Evolutionary conservation across 2,113 vertebrate genomes (phyloP).

Genomic region (Paramormyrops kingsleyae): DNA sequence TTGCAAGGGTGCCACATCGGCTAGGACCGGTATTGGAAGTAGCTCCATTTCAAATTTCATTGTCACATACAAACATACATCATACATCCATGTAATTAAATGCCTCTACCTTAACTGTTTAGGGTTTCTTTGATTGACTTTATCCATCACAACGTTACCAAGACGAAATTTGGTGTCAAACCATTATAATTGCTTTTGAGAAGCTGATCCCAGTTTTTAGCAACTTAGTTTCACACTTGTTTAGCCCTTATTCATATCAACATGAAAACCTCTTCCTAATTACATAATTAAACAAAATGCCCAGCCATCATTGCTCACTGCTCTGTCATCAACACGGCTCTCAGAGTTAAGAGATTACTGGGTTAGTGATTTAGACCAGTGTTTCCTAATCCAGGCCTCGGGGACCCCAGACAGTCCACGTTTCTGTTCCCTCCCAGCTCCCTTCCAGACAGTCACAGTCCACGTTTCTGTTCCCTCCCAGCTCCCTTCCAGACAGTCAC

Average conservation of each 20-base stretch:
- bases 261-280: background rate
- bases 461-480: background rate
- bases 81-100: background rate
- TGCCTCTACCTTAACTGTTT: background rate
- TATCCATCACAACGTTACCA: background rate
- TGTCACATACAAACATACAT: background rate
- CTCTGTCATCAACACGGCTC: background rate
- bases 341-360: background rate
- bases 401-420: background rate
- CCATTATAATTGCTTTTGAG: background rate
- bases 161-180: background rate
- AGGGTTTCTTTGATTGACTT: background rate
- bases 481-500: background rate
- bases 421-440: background rate
- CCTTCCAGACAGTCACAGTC: background rate
- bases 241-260: background rate
- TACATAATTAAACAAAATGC: background rate
- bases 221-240: background rate
- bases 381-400: background rate
- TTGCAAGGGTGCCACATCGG: background rate
- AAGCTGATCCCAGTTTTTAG: background rate
- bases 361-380: background rate
- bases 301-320: background rate
- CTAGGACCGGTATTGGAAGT: background rate
- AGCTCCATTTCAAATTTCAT: background rate